A percentile compares a stretch with the other conserved stretches of the same genome.
These are phyloP conservation scores for Sandelia bainsii DNA, from an alignment of 2,797 vertebrate species.

Conservation along the genomic window DNA sequence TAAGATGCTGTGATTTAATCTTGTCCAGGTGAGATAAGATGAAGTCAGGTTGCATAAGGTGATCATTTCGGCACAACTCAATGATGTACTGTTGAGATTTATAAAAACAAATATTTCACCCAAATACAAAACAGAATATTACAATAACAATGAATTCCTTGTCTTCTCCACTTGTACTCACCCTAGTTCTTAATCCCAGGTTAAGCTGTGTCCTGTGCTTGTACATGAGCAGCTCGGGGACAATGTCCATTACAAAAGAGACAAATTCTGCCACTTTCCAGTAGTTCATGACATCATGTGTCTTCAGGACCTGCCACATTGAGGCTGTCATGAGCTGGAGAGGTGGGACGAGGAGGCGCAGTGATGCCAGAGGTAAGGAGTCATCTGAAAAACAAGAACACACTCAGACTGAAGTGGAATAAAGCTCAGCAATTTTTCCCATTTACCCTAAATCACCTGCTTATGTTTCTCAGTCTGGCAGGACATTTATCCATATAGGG, in stretches of 20 bases:
- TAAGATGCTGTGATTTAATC: slow-evolving; percentile 31
- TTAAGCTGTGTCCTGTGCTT: slow-evolving; percentile 84
- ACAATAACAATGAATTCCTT: not conserved
- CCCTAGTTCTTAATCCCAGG: slow-evolving; percentile 87
- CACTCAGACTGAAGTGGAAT: not conserved
- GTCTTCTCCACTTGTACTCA: slow-evolving; percentile 43
- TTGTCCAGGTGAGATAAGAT: slow-evolving; percentile 66
- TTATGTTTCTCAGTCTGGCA: not conserved
- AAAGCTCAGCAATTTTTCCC: not conserved
- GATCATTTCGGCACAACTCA: slow-evolving; percentile 69
- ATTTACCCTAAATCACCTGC: not conserved
- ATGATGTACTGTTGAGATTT: slow-evolving; percentile 71
- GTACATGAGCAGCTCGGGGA: slow-evolving; percentile 84
- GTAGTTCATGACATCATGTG: slow-evolving; percentile 75
- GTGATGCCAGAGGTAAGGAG: slow-evolving; percentile 72
- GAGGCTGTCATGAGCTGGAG: slow-evolving; percentile 85
- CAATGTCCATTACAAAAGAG: slow-evolving; percentile 73
- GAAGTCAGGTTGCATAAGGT: slow-evolving; percentile 41
- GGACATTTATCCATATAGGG: not conserved
- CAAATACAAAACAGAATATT: not conserved
- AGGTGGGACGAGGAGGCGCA: slow-evolving; percentile 82
- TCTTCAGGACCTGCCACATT: slow-evolving; percentile 83
- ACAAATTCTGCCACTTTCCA: slow-evolving; percentile 86
- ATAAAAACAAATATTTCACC: not conserved
- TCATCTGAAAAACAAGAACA: slow-evolving; percentile 46